A percentile compares a stretch with the other conserved stretches of the same genome.
Conservation (phyloP, 1,140 invertebrate species). For the Monochamus saltuarius region DNA sequence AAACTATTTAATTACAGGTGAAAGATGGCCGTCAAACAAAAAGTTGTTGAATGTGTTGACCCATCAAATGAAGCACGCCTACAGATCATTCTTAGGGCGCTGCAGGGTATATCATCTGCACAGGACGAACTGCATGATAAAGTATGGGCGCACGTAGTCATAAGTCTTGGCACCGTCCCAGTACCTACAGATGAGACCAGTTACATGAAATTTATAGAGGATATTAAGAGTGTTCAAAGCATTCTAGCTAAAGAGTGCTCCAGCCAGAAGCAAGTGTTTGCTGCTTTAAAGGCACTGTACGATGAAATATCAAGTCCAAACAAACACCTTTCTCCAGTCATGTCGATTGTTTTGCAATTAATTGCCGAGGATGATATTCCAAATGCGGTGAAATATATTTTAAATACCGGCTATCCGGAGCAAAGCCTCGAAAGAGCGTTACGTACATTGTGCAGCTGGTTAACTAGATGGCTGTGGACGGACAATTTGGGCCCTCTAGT, state of each 20-base stretch:
- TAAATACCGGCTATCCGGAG: constrained; percentile 50
- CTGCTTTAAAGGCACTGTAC: constrained; percentile 51
- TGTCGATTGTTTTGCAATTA: constrained; percentile 59
- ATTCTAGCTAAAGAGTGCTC: constrained; percentile 48
- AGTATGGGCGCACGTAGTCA: constrained; percentile 41
- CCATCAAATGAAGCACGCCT: constrained; percentile 30
- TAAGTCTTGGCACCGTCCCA: constrained; percentile 38
- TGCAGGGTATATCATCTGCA: constrained; percentile 34
- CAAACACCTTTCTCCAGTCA: constrained; percentile 54
- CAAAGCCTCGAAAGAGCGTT: constrained; percentile 52
- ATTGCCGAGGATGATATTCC: constrained; percentile 44
- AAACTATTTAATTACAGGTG: neutral
- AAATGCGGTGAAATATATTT: constrained; percentile 44
- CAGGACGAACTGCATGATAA: constrained; percentile 31
- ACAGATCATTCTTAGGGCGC: constrained; percentile 37
- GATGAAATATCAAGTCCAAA: constrained; percentile 50
- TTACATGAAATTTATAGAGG: constrained; percentile 50
- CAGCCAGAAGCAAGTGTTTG: constrained; percentile 42
- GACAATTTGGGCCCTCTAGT: constrained; percentile 57
- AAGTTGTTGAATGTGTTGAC: constrained; percentile 41
- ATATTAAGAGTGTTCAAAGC: constrained; percentile 50
- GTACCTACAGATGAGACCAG: constrained; percentile 39
- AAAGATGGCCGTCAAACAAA: constrained; percentile 49
- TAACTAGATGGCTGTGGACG: constrained; percentile 54
- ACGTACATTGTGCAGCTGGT: constrained; percentile 56